phyloP scores from a whole-genome alignment of 2,888 invertebrate genomes.

The Graphium colonna region DNA sequence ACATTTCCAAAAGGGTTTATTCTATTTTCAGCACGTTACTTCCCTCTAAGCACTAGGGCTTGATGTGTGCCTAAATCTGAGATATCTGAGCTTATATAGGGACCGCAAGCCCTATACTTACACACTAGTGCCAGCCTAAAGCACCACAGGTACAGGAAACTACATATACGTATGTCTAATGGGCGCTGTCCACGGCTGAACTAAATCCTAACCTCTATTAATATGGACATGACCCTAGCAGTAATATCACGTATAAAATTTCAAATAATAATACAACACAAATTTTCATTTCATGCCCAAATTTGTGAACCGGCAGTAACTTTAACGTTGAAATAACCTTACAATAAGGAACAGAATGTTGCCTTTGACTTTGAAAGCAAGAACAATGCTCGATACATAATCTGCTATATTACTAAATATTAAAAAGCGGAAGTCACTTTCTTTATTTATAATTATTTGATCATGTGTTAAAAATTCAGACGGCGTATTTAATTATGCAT shows the following conservation, averaged over 20 bases:
- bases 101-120: slow-evolving; percentile 62
- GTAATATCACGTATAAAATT: background rate
- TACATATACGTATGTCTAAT: slow-evolving; percentile 41
- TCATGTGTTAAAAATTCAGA: too few relatives aligned
- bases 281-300: too few relatives aligned
- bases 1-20: slow-evolving; percentile 60
- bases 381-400: too few relatives aligned
- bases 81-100: slow-evolving; percentile 72
- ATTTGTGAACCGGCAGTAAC: too few relatives aligned
- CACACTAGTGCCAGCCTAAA: slow-evolving; percentile 46
- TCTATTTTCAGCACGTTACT: slow-evolving; percentile 52
- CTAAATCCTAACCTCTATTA: slow-evolving; percentile 43
- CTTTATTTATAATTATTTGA: too few relatives aligned
- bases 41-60: slow-evolving; percentile 63
- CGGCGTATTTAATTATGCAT: too few relatives aligned
- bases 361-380: too few relatives aligned
- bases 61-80: slow-evolving; percentile 68
- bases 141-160: slow-evolving; percentile 51
- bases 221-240: slow-evolving; percentile 41
- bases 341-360: too few relatives aligned
- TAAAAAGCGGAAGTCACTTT: too few relatives aligned
- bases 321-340: too few relatives aligned
- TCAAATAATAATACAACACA: too few relatives aligned
- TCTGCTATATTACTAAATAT: too few relatives aligned
- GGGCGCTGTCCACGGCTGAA: slow-evolving; percentile 60